These are phyloP conservation scores for Enteromius radiatus DNA, from an alignment of 2,797 vertebrate species.

Conservation along the genomic window DNA sequence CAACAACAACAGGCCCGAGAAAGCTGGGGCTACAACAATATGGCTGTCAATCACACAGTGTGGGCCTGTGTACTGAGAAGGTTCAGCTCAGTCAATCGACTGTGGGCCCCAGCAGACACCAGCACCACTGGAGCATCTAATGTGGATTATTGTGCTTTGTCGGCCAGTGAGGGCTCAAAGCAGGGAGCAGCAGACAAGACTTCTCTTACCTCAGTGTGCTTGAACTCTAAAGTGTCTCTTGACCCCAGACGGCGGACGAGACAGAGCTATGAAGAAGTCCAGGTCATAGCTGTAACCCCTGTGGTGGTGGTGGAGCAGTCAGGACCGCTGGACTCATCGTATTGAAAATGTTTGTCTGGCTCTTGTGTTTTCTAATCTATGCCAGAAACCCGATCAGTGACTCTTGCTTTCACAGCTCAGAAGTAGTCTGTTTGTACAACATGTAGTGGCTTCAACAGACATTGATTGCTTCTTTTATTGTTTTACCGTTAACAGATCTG, in stretches of 20 bases:
- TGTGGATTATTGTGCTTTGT: slow-evolving; percentile 77
- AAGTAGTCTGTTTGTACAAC: neutral
- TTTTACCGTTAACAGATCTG: neutral
- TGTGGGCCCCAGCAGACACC: slow-evolving; percentile 58
- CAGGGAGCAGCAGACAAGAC: slow-evolving; percentile 63
- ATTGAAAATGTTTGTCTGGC: slow-evolving; percentile 12
- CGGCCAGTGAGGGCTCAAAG: slow-evolving; percentile 66
- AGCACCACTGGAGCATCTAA: slow-evolving; percentile 72
- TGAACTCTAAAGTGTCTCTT: slow-evolving; percentile 63
- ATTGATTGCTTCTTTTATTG: neutral
- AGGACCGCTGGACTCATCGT: slow-evolving; percentile 12
- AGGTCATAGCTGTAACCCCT: slow-evolving; percentile 31
- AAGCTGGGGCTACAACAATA: slow-evolving; percentile 69
- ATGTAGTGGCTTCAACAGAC: neutral
- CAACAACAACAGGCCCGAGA: slow-evolving; percentile 58
- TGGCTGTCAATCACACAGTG: slow-evolving; percentile 75
- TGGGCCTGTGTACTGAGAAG: slow-evolving; percentile 64
- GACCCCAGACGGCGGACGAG: slow-evolving; percentile 42
- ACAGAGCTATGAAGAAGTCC: slow-evolving; percentile 29
- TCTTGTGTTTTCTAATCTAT: slow-evolving; percentile 24
- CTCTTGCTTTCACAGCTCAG: neutral
- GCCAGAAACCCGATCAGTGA: neutral
- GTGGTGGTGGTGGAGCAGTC: slow-evolving; percentile 21
- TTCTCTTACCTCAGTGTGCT: slow-evolving; percentile 58
- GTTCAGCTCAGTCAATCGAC: slow-evolving; percentile 73